A percentile compares a stretch with the other conserved stretches of the same genome.
Evolutionary conservation across 1,140 invertebrate genomes (phyloP).

Genomic region (Sycobia sp.): DNA sequence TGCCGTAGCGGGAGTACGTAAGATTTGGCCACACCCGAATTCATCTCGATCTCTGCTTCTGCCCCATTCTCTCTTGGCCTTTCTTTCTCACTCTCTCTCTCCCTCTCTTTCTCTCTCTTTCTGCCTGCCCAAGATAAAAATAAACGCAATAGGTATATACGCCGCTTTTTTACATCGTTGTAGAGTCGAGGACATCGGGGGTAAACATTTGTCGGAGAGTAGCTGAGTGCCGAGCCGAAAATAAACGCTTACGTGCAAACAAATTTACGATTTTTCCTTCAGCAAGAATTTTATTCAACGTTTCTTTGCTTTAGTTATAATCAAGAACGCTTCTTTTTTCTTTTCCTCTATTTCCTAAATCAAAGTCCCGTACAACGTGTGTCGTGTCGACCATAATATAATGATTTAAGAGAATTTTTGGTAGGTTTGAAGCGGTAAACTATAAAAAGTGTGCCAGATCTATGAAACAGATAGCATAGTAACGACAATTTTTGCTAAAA

Average conservation of each 20-base stretch:
- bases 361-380: no score
- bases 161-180: constrained; percentile 4
- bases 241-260: constrained; percentile 16
- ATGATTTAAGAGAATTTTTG: not conserved
- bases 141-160: constrained; percentile 9
- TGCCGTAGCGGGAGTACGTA: no score
- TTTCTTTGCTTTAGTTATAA: no score
- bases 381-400: no score
- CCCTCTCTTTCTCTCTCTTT: no score
- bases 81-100: no score
- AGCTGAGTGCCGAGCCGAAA: constrained; percentile 18
- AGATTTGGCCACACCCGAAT: no score
- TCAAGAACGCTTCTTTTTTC: no score
- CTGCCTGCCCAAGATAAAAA: constrained; percentile 20
- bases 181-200: constrained; percentile 11
- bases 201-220: constrained; percentile 29
- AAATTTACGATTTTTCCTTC: constrained; percentile 27
- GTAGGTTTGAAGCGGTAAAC: not conserved
- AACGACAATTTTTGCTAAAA: not conserved
- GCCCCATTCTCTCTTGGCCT: no score
- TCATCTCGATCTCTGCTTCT: not conserved
- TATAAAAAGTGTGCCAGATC: not conserved
- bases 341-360: no score
- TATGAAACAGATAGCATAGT: not conserved
- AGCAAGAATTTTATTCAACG: not conserved